A percentile compares a stretch with the other conserved stretches of the same genome.
Evolutionary conservation across 2,888 invertebrate genomes (phyloP).

Genomic region (Rhagonycha lutea): DNA sequence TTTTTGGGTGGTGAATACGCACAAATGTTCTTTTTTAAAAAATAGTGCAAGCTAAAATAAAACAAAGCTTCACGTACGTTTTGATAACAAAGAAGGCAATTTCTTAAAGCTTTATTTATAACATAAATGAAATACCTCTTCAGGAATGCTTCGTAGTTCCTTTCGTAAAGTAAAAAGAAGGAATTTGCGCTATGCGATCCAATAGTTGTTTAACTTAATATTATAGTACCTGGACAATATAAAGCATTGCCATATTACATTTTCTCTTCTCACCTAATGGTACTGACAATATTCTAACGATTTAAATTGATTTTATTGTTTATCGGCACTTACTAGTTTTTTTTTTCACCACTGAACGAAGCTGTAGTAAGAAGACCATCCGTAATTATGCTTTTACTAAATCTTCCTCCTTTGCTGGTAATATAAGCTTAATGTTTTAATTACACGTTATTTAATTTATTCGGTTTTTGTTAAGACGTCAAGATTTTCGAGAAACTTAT

Average conservation of each 20-base stretch:
- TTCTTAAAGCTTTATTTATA: constrained; percentile 27
- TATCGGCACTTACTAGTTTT: not conserved
- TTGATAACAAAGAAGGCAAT: constrained; percentile 24
- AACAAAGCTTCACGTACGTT: constrained; percentile 6
- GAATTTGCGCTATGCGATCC: constrained; percentile 23
- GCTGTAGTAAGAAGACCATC: no score
- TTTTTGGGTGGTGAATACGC: not conserved
- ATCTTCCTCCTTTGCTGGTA: no score
- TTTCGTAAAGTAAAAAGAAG: constrained; percentile 17
- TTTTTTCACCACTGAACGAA: no score
- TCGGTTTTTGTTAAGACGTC: no score
- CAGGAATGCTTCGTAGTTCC: constrained; percentile 19
- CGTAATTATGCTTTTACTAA: no score
- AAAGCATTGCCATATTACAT: not conserved
- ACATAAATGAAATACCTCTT: constrained; percentile 24
- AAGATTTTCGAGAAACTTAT: no score
- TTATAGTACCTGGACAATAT: constrained; percentile 14
- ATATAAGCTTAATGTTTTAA: no score
- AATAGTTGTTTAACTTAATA: constrained; percentile 25
- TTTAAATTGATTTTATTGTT: not conserved
- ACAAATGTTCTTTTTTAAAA: not conserved
- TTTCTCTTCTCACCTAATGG: not conserved
- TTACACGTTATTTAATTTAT: no score
- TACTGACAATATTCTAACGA: not conserved
- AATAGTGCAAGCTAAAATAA: constrained; percentile 8